Conservation (phyloP, 2,797 vertebrate species). For the Arremon brunneinucha region DNA sequence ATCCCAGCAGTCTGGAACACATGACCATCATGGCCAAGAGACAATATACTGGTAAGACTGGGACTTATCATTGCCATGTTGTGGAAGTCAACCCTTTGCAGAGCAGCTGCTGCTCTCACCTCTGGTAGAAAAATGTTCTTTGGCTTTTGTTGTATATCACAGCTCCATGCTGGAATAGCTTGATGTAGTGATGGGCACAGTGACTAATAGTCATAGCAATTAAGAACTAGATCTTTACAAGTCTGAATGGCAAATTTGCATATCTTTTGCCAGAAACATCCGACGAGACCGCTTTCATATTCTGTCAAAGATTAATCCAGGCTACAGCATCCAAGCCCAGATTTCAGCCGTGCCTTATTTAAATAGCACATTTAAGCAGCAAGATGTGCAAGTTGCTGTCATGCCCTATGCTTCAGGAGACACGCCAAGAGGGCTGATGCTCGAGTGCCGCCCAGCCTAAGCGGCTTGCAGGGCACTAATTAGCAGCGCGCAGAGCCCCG, state of each 20-base stretch:
- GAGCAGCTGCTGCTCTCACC: neutral
- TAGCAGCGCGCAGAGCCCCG: accelerated
- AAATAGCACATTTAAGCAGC: neutral
- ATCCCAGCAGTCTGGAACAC: neutral
- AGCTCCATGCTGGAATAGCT: neutral
- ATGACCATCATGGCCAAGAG: neutral
- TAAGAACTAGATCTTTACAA: neutral
- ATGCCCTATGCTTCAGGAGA: neutral
- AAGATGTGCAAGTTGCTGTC: neutral
- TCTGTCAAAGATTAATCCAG: neutral
- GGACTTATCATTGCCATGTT: neutral
- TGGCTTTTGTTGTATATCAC: neutral
- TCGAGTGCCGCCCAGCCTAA: accelerated
- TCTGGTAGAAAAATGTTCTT: neutral
- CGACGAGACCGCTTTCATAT: neutral
- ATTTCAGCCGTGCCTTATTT: neutral
- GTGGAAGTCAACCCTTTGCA: neutral
- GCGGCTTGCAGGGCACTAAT: accelerated
- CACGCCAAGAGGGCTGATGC: neutral
- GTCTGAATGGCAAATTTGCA: neutral
- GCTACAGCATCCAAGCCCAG: neutral
- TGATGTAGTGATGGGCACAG: neutral
- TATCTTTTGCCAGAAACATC: neutral
- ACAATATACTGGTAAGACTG: neutral
- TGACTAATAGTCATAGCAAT: neutral